A percentile compares a stretch with the other conserved stretches of the same genome.
phyloP scores from a whole-genome alignment of 2,888 invertebrate genomes.

The Brachypterus glaber region DNA sequence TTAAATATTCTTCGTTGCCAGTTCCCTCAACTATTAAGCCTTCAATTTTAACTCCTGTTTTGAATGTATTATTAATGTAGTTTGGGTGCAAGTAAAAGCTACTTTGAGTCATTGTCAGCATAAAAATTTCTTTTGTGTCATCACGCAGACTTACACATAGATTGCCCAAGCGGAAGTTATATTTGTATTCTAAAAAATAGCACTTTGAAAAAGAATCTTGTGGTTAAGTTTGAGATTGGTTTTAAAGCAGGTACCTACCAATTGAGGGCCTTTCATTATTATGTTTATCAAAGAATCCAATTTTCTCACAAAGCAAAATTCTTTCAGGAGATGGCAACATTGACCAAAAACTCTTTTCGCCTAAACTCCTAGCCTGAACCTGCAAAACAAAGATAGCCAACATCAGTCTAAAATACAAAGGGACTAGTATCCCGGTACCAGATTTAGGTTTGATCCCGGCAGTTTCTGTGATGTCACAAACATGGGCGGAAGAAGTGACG shows the following conservation, averaged over 20 bases:
- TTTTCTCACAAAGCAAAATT: constrained; percentile 36
- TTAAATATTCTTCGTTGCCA: constrained; percentile 60
- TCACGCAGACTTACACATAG: constrained; percentile 59
- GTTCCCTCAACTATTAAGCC: constrained; percentile 68
- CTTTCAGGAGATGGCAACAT: constrained; percentile 39
- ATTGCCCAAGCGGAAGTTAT: constrained; percentile 66
- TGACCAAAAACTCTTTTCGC: constrained; percentile 43
- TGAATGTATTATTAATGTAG: constrained; percentile 28
- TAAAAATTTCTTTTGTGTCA: constrained; percentile 59
- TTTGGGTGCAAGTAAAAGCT: constrained; percentile 32
- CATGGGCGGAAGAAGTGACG: no score
- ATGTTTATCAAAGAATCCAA: constrained; percentile 29
- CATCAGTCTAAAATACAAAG: no score
- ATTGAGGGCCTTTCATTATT: constrained; percentile 22
- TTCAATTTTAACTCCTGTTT: constrained; percentile 46
- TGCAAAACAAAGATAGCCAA: no score
- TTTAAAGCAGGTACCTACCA: constrained; percentile 17
- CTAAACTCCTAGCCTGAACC: constrained; percentile 53
- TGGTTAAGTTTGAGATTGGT: background rate
- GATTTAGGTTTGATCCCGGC: no score
- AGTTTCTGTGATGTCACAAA: no score
- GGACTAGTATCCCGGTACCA: no score
- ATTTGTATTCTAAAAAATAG: constrained; percentile 54
- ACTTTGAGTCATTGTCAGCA: constrained; percentile 63
- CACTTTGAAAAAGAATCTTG: background rate